phyloP scores from a whole-genome alignment of 2,797 vertebrate species.

The Otus scops region DNA sequence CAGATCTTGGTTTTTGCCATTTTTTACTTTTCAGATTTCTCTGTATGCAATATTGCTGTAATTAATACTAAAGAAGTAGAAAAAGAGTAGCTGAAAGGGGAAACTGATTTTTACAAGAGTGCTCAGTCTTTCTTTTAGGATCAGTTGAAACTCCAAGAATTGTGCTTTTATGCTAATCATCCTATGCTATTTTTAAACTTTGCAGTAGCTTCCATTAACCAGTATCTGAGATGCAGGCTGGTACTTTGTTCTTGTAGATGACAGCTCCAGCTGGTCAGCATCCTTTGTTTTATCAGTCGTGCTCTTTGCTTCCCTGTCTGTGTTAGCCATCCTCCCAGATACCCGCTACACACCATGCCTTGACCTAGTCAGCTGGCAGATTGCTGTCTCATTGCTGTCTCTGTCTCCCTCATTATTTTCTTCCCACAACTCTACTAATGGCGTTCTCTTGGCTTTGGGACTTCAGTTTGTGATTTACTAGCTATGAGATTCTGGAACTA shows the following conservation, averaged over 20 bases:
- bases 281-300: not conserved
- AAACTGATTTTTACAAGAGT: not conserved
- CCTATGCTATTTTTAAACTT: not conserved
- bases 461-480: not conserved
- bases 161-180: not conserved
- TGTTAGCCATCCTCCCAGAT: not conserved
- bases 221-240: not conserved
- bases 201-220: not conserved
- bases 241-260: not conserved
- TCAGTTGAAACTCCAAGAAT: not conserved
- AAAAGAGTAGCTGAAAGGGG: not conserved
- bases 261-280: not conserved
- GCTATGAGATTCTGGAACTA: not conserved
- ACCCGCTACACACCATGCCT: accelerated
- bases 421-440: not conserved
- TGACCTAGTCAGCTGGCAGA: not conserved
- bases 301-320: not conserved
- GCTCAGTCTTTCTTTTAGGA: not conserved
- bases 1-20: not conserved
- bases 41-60: not conserved
- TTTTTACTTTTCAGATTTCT: not conserved
- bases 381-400: not conserved
- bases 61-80: not conserved
- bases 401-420: not conserved
- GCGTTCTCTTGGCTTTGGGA: not conserved